Evolutionary conservation across 1,140 invertebrate species (phyloP).

Genomic region (Trachymyrmex septentrionalis): DNA sequence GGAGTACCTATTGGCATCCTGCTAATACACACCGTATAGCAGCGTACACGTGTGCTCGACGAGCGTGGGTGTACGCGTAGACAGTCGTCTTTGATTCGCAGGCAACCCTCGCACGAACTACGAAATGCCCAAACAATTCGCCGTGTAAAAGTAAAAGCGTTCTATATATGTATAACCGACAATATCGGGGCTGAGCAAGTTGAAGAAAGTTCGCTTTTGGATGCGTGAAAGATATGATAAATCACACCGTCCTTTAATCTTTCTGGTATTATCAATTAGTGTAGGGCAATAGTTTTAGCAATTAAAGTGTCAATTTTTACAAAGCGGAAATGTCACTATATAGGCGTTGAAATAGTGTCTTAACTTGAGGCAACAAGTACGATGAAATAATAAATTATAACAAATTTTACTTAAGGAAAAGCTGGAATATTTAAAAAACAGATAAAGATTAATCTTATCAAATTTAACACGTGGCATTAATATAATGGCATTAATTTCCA

Average conservation of each 20-base stretch:
- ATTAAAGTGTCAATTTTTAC: not conserved
- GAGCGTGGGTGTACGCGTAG: slow-evolving; percentile 38
- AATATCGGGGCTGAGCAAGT: not conserved
- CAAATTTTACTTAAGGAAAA: too few species aligned
- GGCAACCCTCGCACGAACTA: not conserved
- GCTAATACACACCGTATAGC: slow-evolving; percentile 78
- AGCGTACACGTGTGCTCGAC: slow-evolving; percentile 57
- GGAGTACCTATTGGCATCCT: slow-evolving; percentile 82
- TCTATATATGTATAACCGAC: not conserved
- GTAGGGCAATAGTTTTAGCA: not conserved
- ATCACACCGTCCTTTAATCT: not conserved
- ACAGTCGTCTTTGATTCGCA: slow-evolving; percentile 47
- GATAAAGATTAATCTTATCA: not conserved
- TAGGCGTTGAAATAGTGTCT: too few species aligned
- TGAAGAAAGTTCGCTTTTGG: not conserved
- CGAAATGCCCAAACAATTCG: slow-evolving; percentile 25
- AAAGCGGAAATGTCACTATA: too few species aligned
- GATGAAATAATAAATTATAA: too few species aligned
- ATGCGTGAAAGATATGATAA: not conserved
- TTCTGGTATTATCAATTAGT: not conserved
- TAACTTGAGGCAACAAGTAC: too few species aligned
- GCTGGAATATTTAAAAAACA: too few species aligned
- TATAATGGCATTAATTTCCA: not conserved
- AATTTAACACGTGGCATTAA: not conserved
- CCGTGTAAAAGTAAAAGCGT: slow-evolving; percentile 19